Evolutionary conservation across 2,113 vertebrate genomes (phyloP), one percentile per base, ranked within the genome.

Genomic region (Esox niger): DNA sequence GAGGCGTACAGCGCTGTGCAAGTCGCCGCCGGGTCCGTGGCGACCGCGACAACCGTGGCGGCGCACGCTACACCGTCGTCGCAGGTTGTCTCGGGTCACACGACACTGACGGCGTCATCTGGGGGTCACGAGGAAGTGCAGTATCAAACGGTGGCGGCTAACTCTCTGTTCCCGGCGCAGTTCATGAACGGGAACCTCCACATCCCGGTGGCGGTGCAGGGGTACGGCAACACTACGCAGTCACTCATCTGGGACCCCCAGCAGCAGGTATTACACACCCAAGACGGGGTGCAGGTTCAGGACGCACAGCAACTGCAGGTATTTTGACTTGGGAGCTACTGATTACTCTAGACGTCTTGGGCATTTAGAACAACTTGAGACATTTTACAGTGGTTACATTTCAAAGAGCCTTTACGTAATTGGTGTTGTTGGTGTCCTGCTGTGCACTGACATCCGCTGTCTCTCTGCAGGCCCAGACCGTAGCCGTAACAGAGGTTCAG

Each of bases 161-260:
- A 88, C 77, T 82, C 87, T 2, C 77, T 99, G 75, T 99, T 99
- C 82, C 96, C 97, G 35, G 95, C 97, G 2, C 97, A 99, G 90
- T 94, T 99, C 79, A 98, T 99, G 96, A 99, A 99, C 81, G 97
- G 97, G 77, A 99, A 98, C 93, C 96, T 99, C 89, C 97, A 99
- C 93, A 98, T 99, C 93, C 97, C 97, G 30, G 96, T 99, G 80
- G 95, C 97, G 26, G 96, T 99, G 69, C 97, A 99, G 87, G 96
- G 96, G 79, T 94, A 96, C 0, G 94, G 98, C 75, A 94, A 96
- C 4, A 87, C 95, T 3, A 95, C 96, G 4, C 97, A 99, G 87
- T 96, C 97, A 1, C 94, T 98, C 70, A 98, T 98, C 88, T 99
- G 97, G 97, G 97, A 99, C 87, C 97, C 97, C 68, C 87, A 90